Base-by-base conservation (phyloP, 2,888 invertebrate species). In the Ennomos quercinarius region DNA sequence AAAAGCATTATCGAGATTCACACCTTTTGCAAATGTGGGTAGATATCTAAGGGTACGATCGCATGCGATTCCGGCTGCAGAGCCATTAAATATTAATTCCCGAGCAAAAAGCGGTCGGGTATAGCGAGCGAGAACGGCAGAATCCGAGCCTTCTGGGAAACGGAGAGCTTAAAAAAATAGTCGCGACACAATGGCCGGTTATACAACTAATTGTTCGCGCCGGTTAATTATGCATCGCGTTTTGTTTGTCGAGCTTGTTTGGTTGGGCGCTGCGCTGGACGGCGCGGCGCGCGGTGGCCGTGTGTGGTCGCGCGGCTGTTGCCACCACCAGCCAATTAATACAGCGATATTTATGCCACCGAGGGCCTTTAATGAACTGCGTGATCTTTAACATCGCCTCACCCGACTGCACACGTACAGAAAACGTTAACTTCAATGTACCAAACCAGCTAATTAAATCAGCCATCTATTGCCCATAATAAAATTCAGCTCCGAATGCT, bases 181-280 rank as follows among this genome's bases (percentile, higher is more conserved):
- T 76, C 77, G 77, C 83, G 81, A 84, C 86, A 89, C 87, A 86
- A 86, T 83, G 76, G 81, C 81, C 80, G 81, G 84, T 86, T 87
- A 86, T 83, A 87, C 87, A 89, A 87, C 85, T 88, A 89, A 89
- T 88, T 87, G 82, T 86, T 84, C 83, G 80, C 82, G 80, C 81
- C 81, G 80, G 81, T 83, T 89, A 87, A 88, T 89, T 87, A 87
- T 87, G 80, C 83, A 81, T 75, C 74, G 50, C 52, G 65, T 66
- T 67, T 66, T 85, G 81, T 85, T 87, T 83, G 81, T 71, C 68
- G 64, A 77, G n/a, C n/a, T n/a, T n/a, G n/a, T 72, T 75, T 68
- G 72, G 69, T 74, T 71, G 71, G 71, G 71, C 27, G 27, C 27
- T 27, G 55, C 63, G 67, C 61, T 12, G 59, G 59, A 48, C 57